Evolutionary conservation across 2,113 vertebrate genomes (phyloP).

Genomic region (Phocoena phocoena): DNA sequence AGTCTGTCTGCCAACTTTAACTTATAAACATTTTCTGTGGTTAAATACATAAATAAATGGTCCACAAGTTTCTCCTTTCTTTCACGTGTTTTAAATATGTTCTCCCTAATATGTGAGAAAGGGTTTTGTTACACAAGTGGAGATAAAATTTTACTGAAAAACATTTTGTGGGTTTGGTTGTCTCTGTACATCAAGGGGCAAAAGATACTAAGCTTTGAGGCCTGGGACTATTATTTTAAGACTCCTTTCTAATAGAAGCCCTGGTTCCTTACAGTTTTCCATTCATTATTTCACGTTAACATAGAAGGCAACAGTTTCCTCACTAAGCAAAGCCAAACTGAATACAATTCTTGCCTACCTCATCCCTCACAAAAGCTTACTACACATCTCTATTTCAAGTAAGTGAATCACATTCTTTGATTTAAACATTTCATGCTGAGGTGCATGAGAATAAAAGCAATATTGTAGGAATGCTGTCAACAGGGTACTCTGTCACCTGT

Average conservation of each 20-base stretch:
- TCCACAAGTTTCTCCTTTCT: background rate
- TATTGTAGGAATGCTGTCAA: background rate
- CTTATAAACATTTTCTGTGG: background rate
- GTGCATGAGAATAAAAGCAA: background rate
- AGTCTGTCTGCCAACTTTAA: background rate
- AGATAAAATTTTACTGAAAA: background rate
- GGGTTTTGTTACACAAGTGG: background rate
- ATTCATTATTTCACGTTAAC: background rate
- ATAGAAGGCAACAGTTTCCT: background rate
- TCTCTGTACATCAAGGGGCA: background rate
- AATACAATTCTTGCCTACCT: background rate
- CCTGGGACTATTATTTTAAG: background rate
- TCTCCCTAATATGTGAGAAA: background rate
- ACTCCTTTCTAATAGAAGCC: background rate
- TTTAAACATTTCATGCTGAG: background rate
- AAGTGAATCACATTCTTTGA: background rate
- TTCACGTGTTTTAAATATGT: background rate
- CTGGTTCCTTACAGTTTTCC: background rate
- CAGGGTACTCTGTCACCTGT: background rate
- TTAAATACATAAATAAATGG: background rate
- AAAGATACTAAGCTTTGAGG: background rate
- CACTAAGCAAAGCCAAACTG: background rate
- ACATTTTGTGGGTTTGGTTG: background rate
- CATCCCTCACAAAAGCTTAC: background rate
- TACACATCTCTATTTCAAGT: background rate